Base-by-base conservation (phyloP, 2,888 invertebrate genomes). In the Prosopocoilus inquinatus region DNA sequence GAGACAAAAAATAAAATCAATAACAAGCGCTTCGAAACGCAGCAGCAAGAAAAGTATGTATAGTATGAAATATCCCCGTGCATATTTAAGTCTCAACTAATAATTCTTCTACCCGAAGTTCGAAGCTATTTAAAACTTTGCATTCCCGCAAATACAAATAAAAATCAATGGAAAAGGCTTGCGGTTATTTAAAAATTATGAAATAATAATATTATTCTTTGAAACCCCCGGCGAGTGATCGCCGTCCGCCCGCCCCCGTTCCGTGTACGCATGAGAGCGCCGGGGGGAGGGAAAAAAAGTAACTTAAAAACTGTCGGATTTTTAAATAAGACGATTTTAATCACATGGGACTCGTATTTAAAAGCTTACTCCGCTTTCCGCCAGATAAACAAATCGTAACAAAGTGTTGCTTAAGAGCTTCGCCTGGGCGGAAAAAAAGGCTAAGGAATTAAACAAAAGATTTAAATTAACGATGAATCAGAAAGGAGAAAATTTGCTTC, bases 311-410 rank as follows among this genome's bases (percentile, higher is more conserved):
- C 44, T 33, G 44, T 28, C 44, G 43, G 50, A 50, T 50, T 50
- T 50, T 47, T 53, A 47, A 53, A 53, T 53, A 53, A 53, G 53
- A 46, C 53, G 53, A 53, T 53, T 53, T 70, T 68, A 72, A 67
- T 68, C 73, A 55, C 58, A 12, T 43, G 57, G 53, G 54, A 51
- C 50, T 36, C 50, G 41, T 53, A 55, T 63, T 63, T 63, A 63
- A 62, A 61, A 61, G 62, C 59, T 63, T 63, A 59, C 47, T 52
- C 39, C 32, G 32, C 9, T 34, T 41, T 41, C 15, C 41, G 12
- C 15, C 12, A 41, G 41, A 41, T 41, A 11, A 11, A 11, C 41
- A 36, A 41, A 41, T 41, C 41, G 41, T 16, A 41, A 41, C 41
- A 15, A 15, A 41, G 16, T 9, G 13, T 15, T 41, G 36, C 36